phyloP scores from a whole-genome alignment of 1,140 invertebrate species.

The Venustaconcha ellipsiformis region DNA sequence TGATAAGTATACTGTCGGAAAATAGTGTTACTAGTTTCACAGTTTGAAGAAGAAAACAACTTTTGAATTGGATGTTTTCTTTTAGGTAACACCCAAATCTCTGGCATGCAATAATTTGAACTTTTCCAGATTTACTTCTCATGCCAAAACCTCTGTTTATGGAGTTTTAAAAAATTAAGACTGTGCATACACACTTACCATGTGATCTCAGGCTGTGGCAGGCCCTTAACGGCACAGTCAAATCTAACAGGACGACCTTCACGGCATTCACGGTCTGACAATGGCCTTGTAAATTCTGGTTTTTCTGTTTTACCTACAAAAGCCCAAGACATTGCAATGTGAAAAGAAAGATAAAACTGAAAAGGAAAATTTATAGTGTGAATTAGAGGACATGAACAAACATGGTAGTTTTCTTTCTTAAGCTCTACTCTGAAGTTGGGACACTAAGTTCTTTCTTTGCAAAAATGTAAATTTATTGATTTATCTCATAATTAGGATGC shows the following conservation, averaged over 20 bases:
- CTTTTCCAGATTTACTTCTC: background rate
- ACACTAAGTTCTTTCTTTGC: too few species aligned
- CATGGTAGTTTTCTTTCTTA: too few species aligned
- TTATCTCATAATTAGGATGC: too few species aligned
- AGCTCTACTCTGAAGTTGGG: too few species aligned
- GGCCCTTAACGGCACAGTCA: slow-evolving; percentile 63
- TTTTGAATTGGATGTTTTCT: background rate
- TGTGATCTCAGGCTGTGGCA: slow-evolving; percentile 62
- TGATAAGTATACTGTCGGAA: background rate
- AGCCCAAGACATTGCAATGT: too few species aligned
- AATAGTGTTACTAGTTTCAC: background rate
- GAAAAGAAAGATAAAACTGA: too few species aligned
- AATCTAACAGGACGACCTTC: slow-evolving; percentile 64
- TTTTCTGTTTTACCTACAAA: slow-evolving; percentile 62
- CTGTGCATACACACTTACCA: slow-evolving; percentile 49
- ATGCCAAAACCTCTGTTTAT: background rate
- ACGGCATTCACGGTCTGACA: slow-evolving; percentile 55
- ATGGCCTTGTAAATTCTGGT: slow-evolving; percentile 57
- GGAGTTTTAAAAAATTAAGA: background rate
- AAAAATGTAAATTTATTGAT: too few species aligned
- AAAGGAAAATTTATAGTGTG: too few species aligned
- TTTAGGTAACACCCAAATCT: background rate
- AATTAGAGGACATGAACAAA: too few species aligned
- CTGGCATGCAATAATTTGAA: background rate
- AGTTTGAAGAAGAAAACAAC: background rate